Evolutionary conservation across 2,888 invertebrate species (phyloP).

Genomic region (Diarsia brunnea): DNA sequence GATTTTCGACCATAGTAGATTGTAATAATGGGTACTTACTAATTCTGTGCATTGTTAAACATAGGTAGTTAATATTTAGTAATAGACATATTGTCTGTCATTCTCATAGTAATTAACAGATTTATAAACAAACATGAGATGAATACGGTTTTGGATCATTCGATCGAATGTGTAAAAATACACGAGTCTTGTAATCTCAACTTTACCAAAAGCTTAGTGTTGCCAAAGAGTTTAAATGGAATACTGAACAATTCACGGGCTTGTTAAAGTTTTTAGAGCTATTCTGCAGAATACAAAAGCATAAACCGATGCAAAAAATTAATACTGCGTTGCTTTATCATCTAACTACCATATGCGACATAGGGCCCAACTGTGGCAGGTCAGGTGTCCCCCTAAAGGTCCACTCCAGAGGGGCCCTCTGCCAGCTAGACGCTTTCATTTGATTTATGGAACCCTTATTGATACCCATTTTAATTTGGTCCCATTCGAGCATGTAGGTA

Average conservation of each 20-base stretch:
- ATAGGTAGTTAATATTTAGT: not conserved
- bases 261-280: not conserved
- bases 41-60: not conserved
- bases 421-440: conserved; percentile 82
- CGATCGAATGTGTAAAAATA: not conserved
- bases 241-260: not conserved
- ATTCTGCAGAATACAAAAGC: not conserved
- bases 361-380: conserved; percentile 75
- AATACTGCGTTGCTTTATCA: conserved; percentile 25
- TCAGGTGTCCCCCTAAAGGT: conserved; percentile 82
- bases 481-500: conserved; percentile 56
- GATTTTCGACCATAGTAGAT: not conserved
- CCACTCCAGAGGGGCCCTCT: conserved; percentile 84
- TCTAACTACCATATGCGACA: conserved; percentile 58
- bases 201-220: not conserved
- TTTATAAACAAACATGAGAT: not conserved
- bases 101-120: not conserved
- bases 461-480: conserved; percentile 86
- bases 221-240: not conserved
- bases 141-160: not conserved
- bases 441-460: conserved; percentile 87
- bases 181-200: conserved; percentile 34
- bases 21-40: accelerated
- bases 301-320: not conserved
- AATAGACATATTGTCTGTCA: not conserved